phyloP scores from a whole-genome alignment of 2,113 vertebrate species.

The Phrynosoma blainvillii region DNA sequence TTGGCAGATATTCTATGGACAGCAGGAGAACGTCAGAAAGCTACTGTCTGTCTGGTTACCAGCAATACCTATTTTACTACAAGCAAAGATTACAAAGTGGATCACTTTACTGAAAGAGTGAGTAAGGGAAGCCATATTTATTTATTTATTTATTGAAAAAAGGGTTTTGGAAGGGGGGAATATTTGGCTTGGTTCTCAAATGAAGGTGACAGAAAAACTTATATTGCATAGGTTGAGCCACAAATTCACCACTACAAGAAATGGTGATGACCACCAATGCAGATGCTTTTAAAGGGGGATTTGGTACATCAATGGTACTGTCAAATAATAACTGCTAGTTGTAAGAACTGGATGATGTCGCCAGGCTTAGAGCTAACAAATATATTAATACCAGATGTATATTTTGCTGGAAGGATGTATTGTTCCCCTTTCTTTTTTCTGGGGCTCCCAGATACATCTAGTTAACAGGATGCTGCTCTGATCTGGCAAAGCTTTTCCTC shows the following conservation, averaged over 20 bases:
- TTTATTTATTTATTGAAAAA: not conserved
- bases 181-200: not conserved
- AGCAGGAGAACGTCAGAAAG: conserved; percentile 76
- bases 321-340: not conserved
- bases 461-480: no score
- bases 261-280: not conserved
- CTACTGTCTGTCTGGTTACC: conserved; percentile 74
- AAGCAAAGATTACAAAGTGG: conserved; percentile 64
- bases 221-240: not conserved
- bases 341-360: not conserved
- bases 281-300: not conserved
- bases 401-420: not conserved
- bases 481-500: not conserved
- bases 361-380: not conserved
- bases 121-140: not conserved
- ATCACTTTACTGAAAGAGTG: conserved; percentile 81
- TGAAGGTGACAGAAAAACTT: accelerated
- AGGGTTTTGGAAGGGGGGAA: not conserved
- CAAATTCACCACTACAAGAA: not conserved
- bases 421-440: not conserved
- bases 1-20: conserved; percentile 85
- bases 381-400: no score
- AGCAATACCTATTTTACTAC: conserved; percentile 55
- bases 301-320: not conserved
- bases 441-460: not conserved